phyloP scores from a whole-genome alignment of 2,113 vertebrate genomes.

The Lepus americanus region DNA sequence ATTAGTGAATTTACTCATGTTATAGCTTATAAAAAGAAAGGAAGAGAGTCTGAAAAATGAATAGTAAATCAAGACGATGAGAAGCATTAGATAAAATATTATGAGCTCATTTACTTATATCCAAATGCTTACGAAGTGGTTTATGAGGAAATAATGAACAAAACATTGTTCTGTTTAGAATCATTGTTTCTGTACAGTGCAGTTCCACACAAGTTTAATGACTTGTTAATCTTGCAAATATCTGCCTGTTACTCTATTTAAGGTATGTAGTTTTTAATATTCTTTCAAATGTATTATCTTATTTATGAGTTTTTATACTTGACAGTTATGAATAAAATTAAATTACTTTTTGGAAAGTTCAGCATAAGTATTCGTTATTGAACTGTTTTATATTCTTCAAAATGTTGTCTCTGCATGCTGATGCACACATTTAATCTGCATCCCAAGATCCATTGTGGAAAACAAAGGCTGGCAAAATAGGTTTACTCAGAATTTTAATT shows the following conservation, averaged over 20 bases:
- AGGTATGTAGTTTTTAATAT: slow-evolving; percentile 69
- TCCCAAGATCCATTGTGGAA: neutral
- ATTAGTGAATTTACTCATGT: neutral
- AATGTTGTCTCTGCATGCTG: slow-evolving; percentile 33
- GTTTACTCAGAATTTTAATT: neutral
- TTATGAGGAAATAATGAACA: neutral
- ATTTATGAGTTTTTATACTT: slow-evolving; percentile 62
- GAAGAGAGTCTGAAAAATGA: no score
- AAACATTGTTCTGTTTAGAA: neutral
- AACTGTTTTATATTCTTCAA: slow-evolving; percentile 36
- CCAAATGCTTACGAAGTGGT: neutral
- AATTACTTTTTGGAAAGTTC: slow-evolving; percentile 64
- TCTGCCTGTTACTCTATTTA: slow-evolving; percentile 39
- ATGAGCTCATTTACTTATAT: neutral
- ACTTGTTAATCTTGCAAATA: slow-evolving; percentile 68
- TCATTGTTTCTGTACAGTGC: neutral
- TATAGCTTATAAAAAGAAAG: neutral
- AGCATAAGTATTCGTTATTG: slow-evolving; percentile 58
- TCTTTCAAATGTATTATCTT: slow-evolving; percentile 68
- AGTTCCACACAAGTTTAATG: slow-evolving; percentile 65
- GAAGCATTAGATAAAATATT: neutral
- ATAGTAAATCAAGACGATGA: no score
- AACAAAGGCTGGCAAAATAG: neutral
- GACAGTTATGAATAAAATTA: slow-evolving; percentile 71
- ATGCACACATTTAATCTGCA: slow-evolving; percentile 6